Evolutionary conservation across 2,888 invertebrate genomes (phyloP).

Genomic region (Lysandra bellargus): DNA sequence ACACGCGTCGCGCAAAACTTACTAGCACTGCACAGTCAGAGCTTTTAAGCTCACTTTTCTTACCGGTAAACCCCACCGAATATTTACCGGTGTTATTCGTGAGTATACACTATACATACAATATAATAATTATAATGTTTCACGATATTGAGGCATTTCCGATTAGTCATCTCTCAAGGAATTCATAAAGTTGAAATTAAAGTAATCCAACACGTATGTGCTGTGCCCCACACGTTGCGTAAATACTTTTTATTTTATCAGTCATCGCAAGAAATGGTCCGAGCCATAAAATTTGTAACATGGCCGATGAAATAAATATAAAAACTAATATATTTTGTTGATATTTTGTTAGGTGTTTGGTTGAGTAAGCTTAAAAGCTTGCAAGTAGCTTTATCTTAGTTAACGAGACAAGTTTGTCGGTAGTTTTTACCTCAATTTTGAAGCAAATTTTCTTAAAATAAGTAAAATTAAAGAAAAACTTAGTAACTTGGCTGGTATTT

Average conservation of each 20-base stretch:
- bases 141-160: neutral
- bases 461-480: no score
- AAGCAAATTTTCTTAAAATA: no score
- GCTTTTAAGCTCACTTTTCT: neutral
- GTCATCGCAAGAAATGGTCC: slow-evolving; percentile 8
- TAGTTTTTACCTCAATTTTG: neutral
- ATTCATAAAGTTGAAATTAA: slow-evolving; percentile 18
- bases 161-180: slow-evolving; percentile 1
- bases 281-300: slow-evolving; percentile 14
- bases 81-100: neutral
- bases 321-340: slow-evolving; percentile 4
- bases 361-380: slow-evolving; percentile 12
- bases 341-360: neutral
- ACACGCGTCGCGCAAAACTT: no score
- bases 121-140: neutral
- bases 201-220: neutral
- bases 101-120: neutral
- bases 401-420: no score
- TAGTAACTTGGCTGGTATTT: no score
- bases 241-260: slow-evolving; percentile 22
- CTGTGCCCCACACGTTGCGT: slow-evolving; percentile 6
- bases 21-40: neutral
- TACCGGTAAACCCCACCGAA: neutral
- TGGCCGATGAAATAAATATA: slow-evolving; percentile 9
- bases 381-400: neutral